These are phyloP conservation scores for Zaprionus lineosus DNA, from an alignment of 2,888 invertebrate species.

Conservation along the genomic window DNA sequence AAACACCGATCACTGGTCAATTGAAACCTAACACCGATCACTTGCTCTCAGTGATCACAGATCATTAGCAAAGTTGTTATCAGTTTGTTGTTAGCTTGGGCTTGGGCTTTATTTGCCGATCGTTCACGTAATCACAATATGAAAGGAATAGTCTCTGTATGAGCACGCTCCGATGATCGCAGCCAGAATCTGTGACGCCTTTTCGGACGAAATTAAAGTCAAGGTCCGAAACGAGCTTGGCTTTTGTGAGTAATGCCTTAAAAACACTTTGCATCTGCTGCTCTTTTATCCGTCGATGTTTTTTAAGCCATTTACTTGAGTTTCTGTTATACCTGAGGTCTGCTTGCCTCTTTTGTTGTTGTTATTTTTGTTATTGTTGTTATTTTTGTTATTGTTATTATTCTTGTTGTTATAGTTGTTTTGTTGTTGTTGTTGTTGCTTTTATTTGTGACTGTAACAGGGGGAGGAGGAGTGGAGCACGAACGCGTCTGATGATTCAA, in stretches of 20 bases:
- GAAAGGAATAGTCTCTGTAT: not conserved
- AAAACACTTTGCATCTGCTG: not conserved
- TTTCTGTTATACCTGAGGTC: too few species aligned
- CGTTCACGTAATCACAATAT: constrained; percentile 17
- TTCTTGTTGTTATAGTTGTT: too few species aligned
- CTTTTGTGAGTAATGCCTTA: constrained; percentile 47
- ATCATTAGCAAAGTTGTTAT: constrained; percentile 8
- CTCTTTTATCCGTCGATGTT: too few species aligned
- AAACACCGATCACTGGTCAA: not conserved
- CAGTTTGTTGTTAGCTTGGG: constrained; percentile 1
- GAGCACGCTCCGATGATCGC: not conserved
- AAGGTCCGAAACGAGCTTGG: constrained; percentile 2
- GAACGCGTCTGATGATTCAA: constrained; percentile 65
- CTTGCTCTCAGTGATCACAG: too few species aligned
- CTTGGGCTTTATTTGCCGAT: constrained; percentile 8
- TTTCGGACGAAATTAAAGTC: not conserved
- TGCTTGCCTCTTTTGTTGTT: too few species aligned
- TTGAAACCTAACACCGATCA: not conserved
- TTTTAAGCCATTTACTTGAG: too few species aligned
- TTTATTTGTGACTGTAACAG: constrained; percentile 6
- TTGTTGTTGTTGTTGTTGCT: constrained; percentile 10
- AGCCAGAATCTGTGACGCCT: not conserved
- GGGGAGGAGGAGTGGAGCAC: constrained; percentile 2
- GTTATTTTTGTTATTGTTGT: too few species aligned
- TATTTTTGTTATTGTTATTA: too few species aligned